Base-by-base conservation (phyloP, 1,140 invertebrate species). In the Danaus plexippus region DNA sequence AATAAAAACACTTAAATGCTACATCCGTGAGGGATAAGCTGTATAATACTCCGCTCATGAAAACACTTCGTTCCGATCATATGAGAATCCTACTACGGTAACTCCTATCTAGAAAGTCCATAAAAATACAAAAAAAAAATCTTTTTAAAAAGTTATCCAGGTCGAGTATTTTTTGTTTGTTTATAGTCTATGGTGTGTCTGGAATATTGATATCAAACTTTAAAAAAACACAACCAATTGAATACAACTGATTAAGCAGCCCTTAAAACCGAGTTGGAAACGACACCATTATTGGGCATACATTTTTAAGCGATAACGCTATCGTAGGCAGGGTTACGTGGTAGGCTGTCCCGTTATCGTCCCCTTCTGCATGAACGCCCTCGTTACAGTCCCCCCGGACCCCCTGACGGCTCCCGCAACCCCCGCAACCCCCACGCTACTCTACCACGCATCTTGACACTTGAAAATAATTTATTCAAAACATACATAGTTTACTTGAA, bases 311-410 rank as follows among this genome's bases (percentile, higher is more conserved):
- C 60, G 75, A 77, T 79, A 80, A 67, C 65, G 69, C 64, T 80
- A 79, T 80, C 77, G 61, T 48, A 57, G 63, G 66, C 71, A 65
- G 75, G 80, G 81, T 81, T 83, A 80, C 80, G 73, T 82, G 75
- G 77, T 86, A 82, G 83, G 82, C 75, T 75, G 73, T 71, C 65
- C 75, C 71, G 84, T 88, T 88, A 88, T 88, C 86, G 83, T 80
- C 78, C 78, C 75, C 76, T 88, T 87, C 85, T 75, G 71, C 83
- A 81, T 88, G 86, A 86, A 85, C 86, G 86, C 84, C 63, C 73
- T 61, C 81, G 80, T 79, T 79, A 81, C 77, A 63, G 65, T 56
- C 54, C 63, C 65, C 74, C 67, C 51, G 50, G 22, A 32, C 55
- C 63, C 43, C 64, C 64, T 15, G 54, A 32, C 22, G 22, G 22